Percentiles rank a stretch among this genome's conserved stretches.
These are phyloP conservation scores for Biston stratarius DNA, from an alignment of 2,888 invertebrate species.

Conservation along the genomic window DNA sequence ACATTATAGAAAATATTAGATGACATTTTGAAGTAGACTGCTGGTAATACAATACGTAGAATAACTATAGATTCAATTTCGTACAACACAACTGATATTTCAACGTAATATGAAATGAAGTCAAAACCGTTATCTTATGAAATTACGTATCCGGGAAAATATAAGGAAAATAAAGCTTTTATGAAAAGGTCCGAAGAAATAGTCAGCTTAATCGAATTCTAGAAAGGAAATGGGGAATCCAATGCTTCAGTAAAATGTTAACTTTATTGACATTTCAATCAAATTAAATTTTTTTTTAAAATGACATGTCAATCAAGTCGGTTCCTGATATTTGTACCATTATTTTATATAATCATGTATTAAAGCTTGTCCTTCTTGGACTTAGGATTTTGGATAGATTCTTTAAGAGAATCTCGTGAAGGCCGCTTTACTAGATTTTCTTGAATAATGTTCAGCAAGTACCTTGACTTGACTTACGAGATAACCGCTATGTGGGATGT, in stretches of 20 bases:
- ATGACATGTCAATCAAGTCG: no score
- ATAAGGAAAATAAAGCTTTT: conserved; percentile 30
- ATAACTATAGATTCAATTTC: conserved; percentile 19
- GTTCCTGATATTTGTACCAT: no score
- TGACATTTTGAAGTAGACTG: conserved; percentile 10
- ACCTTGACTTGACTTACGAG: no score
- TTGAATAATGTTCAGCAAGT: no score
- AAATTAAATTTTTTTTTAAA: no score
- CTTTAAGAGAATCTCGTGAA: no score
- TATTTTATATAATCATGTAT: no score
- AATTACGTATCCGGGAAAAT: conserved; percentile 30
- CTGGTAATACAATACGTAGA: conserved; percentile 1
- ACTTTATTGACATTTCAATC: conserved; percentile 8
- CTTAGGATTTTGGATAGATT: no score
- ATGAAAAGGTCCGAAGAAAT: conserved; percentile 17
- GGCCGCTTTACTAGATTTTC: no score
- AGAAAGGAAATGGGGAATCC: conserved; percentile 18
- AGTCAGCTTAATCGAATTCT: conserved; percentile 21
- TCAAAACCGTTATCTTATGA: conserved; percentile 36
- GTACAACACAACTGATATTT: conserved; percentile 34
- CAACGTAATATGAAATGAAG: conserved; percentile 35
- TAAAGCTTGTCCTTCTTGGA: not conserved
- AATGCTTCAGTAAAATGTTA: conserved; percentile 13
- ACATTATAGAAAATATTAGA: not conserved
- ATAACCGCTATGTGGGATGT: no score